Evolutionary conservation across 2,113 vertebrate species (phyloP), one percentile per base, ranked within the genome.

Genomic region (Potamarius usumacintae): DNA sequence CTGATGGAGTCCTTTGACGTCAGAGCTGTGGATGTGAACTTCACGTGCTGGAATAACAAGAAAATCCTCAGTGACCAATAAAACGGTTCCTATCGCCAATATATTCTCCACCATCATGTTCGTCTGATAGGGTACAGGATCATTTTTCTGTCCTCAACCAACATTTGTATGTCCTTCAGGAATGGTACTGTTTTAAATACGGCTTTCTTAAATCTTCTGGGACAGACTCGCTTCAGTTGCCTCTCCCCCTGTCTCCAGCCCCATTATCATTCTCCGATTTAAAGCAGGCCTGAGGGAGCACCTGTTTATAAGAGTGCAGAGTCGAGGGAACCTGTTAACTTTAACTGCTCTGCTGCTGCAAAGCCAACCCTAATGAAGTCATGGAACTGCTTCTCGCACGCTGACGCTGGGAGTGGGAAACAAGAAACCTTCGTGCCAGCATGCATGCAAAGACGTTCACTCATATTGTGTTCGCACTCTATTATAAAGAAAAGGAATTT

Each of bases 251-350:
- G 81, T 91, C 88, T 90, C 85, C 42, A 78, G 84, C 90, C 79
- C 90, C 92, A 91, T 95, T 90, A 92, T 92, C 94, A 91, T 92
- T 87, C 90, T 85, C 92, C 69, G 90, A 74, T 90, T 86, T 89
- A 92, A 91, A 91, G 12, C 88, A 92, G 55, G 91, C 91, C 95
- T 93, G 91, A 71, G 89, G 89, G 85, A 89, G 91, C 92, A 91
- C 92, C 92, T 95, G 93, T 94, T 92, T 94, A 89, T 90, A 90
- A 90, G 89, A 86, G 82, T 55, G 85, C 72, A 22, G 87, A 81
- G 83, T 89, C 89, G 58, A 84, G 89, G 87, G 89, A 90, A 85
- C 87, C 89, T 89, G 89, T 90, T 90, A 90, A 90, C 87, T 90
- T 90, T 89, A 85, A 89, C 87, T 87, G 88, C 84, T 81, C 79